Evolutionary conservation across 53 echinoderm and acorn worm genomes (phyloP).

Genomic region (Antedon mediterranea): DNA sequence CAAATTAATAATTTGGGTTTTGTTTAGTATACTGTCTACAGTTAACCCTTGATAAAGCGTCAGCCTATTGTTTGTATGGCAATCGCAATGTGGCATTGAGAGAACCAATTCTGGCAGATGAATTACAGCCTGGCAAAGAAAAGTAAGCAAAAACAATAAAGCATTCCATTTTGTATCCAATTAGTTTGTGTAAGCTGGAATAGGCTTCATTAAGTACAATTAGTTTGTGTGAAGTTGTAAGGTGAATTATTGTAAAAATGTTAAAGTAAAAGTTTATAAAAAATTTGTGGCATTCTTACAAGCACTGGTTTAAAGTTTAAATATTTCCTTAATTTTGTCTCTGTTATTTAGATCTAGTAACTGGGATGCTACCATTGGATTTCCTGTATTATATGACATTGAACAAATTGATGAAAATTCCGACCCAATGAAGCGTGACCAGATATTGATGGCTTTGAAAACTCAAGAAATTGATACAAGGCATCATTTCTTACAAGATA

Average conservation of each 20-base stretch:
- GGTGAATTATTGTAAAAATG: too few species aligned
- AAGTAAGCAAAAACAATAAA: conserved; percentile 36
- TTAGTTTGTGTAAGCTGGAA: too few species aligned
- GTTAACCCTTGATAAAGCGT: conserved; percentile 57
- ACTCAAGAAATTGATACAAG: conserved; percentile 41
- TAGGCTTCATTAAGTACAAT: too few species aligned
- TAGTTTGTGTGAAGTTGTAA: too few species aligned
- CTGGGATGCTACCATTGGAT: conserved; percentile 37
- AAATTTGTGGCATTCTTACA: too few species aligned
- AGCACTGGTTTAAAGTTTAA: too few species aligned
- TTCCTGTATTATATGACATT: conserved; percentile 36
- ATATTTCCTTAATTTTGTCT: not conserved
- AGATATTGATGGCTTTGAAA: conserved; percentile 23
- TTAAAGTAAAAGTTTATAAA: too few species aligned
- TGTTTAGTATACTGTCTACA: conserved; percentile 72
- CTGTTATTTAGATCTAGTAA: conserved; percentile 12
- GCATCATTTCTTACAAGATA: conserved; percentile 60
- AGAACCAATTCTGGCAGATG: conserved; percentile 48
- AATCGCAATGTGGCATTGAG: conserved; percentile 52
- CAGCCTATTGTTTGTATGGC: conserved; percentile 36
- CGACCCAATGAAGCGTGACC: conserved; percentile 2
- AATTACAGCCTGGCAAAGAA: conserved; percentile 47
- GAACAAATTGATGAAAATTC: conserved; percentile 24
- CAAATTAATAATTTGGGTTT: too few species aligned
- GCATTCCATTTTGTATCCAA: too few species aligned